Conservation (phyloP, 2,113 vertebrate genomes). For the Protobothrops flavoviridis region DNA sequence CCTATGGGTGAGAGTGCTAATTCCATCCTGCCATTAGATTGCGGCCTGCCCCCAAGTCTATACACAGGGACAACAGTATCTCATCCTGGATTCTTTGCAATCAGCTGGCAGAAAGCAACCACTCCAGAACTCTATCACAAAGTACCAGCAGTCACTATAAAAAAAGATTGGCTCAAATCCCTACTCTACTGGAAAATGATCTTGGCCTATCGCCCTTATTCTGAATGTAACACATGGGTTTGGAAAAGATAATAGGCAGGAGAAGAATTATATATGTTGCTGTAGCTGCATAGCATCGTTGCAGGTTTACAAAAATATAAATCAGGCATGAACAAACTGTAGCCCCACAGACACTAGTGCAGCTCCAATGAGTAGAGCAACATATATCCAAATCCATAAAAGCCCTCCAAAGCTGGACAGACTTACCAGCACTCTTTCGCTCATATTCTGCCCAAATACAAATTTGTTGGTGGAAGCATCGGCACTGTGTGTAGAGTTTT, state of each 20-base stretch:
- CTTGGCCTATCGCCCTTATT: background rate
- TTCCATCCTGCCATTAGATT: background rate
- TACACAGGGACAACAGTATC: background rate
- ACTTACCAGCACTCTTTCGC: conserved; percentile 94
- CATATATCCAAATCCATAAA: background rate
- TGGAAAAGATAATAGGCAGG: background rate
- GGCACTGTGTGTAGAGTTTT: conserved; percentile 82
- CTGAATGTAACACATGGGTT: background rate
- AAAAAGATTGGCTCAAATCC: background rate
- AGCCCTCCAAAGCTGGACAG: background rate
- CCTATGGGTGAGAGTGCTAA: background rate
- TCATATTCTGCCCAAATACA: conserved; percentile 99
- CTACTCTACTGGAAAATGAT: background rate
- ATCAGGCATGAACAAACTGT: background rate
- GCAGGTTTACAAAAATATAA: background rate
- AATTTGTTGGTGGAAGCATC: conserved; percentile 88
- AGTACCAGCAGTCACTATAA: background rate
- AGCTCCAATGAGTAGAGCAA: background rate
- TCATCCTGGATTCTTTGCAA: background rate
- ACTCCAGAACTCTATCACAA: background rate
- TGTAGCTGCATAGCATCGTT: background rate
- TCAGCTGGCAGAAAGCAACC: background rate
- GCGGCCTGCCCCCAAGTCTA: background rate
- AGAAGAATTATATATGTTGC: background rate
- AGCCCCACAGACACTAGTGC: background rate